Base-by-base conservation (phyloP, 2,888 invertebrate genomes). In the Heliconius aoede region DNA sequence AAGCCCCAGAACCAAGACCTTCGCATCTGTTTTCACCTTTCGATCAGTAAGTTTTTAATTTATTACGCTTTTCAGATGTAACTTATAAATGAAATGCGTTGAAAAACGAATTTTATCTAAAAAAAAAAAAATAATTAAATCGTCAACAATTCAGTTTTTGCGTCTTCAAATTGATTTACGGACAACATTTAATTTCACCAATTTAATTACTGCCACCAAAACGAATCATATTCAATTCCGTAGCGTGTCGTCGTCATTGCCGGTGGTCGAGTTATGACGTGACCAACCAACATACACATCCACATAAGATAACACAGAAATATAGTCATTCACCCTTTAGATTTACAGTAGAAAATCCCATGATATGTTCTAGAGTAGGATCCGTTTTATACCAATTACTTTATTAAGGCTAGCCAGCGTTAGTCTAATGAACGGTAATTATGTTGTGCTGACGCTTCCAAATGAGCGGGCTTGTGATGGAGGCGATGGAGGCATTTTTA, bases 21-120 rank as follows among this genome's bases (percentile, higher is more conserved):
- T 92, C 95, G 4, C 96, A 96, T 82, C 95, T 97, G 85, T 97
- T 97, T 89, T 96, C 96, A 55, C 94, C 94, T 8, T 95, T 95
- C 80, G 95, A 95, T 85, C 94, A 94, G 94, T 94, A 81, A 94
- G 94, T 92, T 30, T 30, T 65, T 64, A 46, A 55, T 21, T 24
- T 60, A 58, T n/a, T n/a, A 24, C 0, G 11, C 1, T 24, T 4
- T 24, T 13, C 18, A 46, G 18, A 58, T 55, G 24, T 24, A 58
- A 58, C 11, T 58, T n/a, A n/a, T 58, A 58, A 4, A n/a, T 58
- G 11, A 58, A n/a, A n/a, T 13, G 0, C 13, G 24, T 40, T 46
- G 46, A 46, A 21, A 46, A 21, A 1, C 1, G 5, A 5, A 7
- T 46, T 46, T 46, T 46, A 46, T 46, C 2, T 7, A 46, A 46